Conservation (phyloP, 2,888 invertebrate genomes). For the Spodoptera exigua region DNA sequence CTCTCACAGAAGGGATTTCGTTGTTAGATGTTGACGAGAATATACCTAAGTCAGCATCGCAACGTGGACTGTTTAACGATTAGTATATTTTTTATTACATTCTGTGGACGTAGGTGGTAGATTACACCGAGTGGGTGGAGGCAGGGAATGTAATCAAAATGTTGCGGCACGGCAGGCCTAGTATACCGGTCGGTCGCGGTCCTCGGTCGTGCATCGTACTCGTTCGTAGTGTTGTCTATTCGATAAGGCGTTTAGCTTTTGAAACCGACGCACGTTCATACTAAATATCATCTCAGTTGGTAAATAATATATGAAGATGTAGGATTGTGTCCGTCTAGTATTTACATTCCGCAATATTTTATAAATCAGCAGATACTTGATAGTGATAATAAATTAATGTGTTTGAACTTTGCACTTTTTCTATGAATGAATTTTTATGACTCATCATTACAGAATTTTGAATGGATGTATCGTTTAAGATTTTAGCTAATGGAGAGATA, state of each 20-base stretch:
- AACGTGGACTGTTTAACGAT: conserved; percentile 52
- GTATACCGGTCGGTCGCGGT: conserved; percentile 57
- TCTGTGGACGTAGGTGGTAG: conserved; percentile 50
- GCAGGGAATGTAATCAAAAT: conserved; percentile 74
- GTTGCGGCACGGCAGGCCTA: conserved; percentile 56
- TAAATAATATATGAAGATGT: conserved; percentile 27
- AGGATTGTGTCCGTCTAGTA: conserved; percentile 16
- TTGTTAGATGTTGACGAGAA: conserved; percentile 59
- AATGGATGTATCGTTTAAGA: too few species aligned
- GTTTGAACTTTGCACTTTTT: conserved; percentile 45
- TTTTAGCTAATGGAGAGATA: too few species aligned
- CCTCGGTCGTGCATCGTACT: conserved; percentile 36
- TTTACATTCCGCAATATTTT: conserved; percentile 23
- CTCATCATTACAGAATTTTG: conserved; percentile 5
- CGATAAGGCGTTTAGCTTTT: conserved; percentile 39
- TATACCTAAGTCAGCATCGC: conserved; percentile 45
- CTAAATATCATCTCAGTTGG: conserved; percentile 6
- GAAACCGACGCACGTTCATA: conserved; percentile 20
- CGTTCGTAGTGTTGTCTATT: conserved; percentile 38
- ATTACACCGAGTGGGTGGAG: conserved; percentile 73
- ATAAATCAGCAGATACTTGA: conserved; percentile 28
- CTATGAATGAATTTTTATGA: conserved; percentile 23
- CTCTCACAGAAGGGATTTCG: conserved; percentile 67
- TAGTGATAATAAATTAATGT: conserved; percentile 3
- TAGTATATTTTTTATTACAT: conserved; percentile 64